phyloP scores from a whole-genome alignment of 2,797 vertebrate genomes.

The Schizopygopsis malacanthus region DNA sequence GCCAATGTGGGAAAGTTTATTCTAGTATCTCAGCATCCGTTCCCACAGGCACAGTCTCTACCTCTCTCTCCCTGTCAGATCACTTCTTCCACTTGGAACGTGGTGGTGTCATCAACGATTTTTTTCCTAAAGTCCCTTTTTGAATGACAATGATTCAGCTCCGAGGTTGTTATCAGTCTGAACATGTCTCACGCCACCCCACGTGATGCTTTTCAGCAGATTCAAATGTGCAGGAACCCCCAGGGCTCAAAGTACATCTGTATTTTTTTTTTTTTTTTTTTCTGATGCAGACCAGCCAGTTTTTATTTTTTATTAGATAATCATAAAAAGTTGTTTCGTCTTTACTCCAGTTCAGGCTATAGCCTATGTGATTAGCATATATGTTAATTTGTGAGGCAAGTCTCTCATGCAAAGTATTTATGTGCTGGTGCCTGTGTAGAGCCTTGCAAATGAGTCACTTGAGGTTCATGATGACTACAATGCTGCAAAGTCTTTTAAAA shows the following conservation, averaged over 20 bases:
- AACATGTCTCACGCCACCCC: slow-evolving; percentile 27
- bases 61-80: slow-evolving; percentile 13
- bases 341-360: too few species aligned
- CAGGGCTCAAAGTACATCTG: background rate
- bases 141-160: slow-evolving; percentile 37
- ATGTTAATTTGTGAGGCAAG: background rate
- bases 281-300: background rate
- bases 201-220: slow-evolving; percentile 10
- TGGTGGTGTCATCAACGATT: slow-evolving; percentile 14
- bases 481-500: background rate
- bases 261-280: background rate
- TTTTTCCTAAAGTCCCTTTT: slow-evolving; percentile 6
- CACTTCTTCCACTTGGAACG: background rate
- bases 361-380: background rate
- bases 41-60: slow-evolving; percentile 3
- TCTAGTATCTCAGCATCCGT: slow-evolving; percentile 16
- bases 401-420: background rate
- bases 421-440: background rate
- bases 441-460: background rate
- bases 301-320: background rate
- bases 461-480: background rate
- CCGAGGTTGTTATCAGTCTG: slow-evolving; percentile 23
- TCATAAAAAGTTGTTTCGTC: background rate
- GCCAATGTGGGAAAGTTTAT: slow-evolving; percentile 77
- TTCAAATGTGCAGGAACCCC: slow-evolving; percentile 20